A percentile compares a stretch with the other conserved stretches of the same genome.
Conservation (phyloP, 2,113 vertebrate genomes). For the Cryptomyrus ogoouensis region DNA sequence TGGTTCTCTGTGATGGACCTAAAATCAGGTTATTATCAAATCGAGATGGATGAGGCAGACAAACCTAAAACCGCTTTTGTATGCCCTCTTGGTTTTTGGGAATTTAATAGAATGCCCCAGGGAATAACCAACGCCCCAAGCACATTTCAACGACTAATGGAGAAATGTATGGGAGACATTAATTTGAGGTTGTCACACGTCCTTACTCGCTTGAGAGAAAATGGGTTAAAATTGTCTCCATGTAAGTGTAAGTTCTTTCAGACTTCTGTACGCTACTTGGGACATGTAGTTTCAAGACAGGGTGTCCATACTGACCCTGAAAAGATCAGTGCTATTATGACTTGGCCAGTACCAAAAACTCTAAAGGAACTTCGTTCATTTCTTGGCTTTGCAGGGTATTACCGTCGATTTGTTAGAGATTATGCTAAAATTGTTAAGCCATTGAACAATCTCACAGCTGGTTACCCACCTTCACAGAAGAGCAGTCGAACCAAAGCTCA, state of each 20-base stretch:
- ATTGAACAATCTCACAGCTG: not conserved
- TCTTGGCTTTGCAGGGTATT: not conserved
- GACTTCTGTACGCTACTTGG: too few species aligned
- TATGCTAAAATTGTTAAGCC: not conserved
- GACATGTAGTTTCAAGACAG: too few species aligned
- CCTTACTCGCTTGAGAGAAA: too few species aligned
- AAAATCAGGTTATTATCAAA: not conserved
- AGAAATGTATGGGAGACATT: not conserved
- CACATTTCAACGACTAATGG: not conserved
- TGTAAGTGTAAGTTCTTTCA: too few species aligned
- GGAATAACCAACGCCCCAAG: too few species aligned
- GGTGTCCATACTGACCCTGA: too few species aligned
- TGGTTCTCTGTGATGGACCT: conserved; percentile 23
- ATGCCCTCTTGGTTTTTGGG: too few species aligned
- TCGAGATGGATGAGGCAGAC: not conserved
- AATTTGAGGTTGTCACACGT: not conserved
- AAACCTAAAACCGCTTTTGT: not conserved
- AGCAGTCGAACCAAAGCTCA: not conserved
- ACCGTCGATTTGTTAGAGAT: not conserved
- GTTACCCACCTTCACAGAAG: not conserved
- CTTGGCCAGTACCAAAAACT: not conserved
- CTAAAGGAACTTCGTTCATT: not conserved
- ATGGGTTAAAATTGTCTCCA: too few species aligned
- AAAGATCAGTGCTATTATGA: too few species aligned
- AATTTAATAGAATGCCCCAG: too few species aligned